Percentiles rank a stretch among this genome's conserved stretches.
These are phyloP conservation scores for Netelia fuscicornis DNA, from an alignment of 2,888 invertebrate species.

Conservation along the genomic window DNA sequence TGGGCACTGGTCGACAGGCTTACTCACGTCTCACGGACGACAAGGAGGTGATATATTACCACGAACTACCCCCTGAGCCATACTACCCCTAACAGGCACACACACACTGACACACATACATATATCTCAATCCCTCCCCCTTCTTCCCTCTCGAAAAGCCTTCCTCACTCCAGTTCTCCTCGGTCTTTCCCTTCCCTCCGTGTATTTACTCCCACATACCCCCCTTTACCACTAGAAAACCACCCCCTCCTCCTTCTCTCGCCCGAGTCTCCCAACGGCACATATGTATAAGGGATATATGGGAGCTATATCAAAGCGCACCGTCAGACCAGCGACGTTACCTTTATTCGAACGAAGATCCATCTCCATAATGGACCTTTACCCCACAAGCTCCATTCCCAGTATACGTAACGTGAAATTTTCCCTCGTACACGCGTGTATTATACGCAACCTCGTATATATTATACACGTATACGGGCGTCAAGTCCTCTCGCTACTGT, in stretches of 20 bases:
- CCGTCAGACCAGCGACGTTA: conserved; percentile 75
- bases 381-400: conserved; percentile 75
- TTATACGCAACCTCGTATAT: conserved; percentile 20
- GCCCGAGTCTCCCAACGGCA: background rate
- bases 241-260: conserved; percentile 71
- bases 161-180: conserved; percentile 47
- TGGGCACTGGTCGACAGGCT: conserved; percentile 81
- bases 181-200: conserved; percentile 20
- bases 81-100: conserved; percentile 30
- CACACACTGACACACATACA: background rate
- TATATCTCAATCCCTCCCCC: conserved; percentile 54
- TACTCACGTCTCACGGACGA: conserved; percentile 83
- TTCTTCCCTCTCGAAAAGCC: conserved; percentile 44
- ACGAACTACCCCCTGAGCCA: conserved; percentile 76
- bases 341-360: conserved; percentile 83
- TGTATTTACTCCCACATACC: conserved; percentile 61
- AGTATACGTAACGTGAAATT: conserved; percentile 68
- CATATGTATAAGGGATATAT: background rate
- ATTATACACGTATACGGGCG: conserved; percentile 24
- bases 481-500: conserved; percentile 51
- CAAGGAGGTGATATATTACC: conserved; percentile 84
- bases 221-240: conserved; percentile 65
- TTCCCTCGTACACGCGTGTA: conserved; percentile 30
- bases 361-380: conserved; percentile 81
- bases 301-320: conserved; percentile 36